Conservation (phyloP, 2,797 vertebrate species). For the Alectoris magna region DNA sequence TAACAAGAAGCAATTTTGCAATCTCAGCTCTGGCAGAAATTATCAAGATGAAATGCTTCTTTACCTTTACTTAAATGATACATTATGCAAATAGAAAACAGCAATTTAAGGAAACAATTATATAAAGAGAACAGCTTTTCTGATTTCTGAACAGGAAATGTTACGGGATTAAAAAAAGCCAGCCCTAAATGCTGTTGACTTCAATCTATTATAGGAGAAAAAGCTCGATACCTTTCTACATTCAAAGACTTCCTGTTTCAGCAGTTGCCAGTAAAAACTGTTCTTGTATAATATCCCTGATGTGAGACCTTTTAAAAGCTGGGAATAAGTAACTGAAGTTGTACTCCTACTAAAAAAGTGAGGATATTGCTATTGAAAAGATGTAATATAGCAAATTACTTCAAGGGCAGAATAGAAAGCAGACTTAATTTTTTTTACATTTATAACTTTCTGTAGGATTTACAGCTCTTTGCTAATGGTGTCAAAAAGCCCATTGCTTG, state of each 20-base stretch:
- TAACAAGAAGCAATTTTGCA: slow-evolving; percentile 67
- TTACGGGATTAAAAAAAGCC: slow-evolving; percentile 60
- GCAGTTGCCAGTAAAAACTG: neutral
- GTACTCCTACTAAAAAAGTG: neutral
- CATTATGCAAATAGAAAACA: slow-evolving; percentile 70
- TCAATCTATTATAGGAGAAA: slow-evolving; percentile 9
- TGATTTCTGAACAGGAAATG: slow-evolving; percentile 54
- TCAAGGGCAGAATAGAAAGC: neutral
- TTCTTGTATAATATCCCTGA: neutral
- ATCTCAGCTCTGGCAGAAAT: slow-evolving; percentile 69
- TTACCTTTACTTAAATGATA: slow-evolving; percentile 69
- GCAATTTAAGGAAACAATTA: slow-evolving; percentile 65
- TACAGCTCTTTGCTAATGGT: neutral
- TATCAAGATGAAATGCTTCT: slow-evolving; percentile 58
- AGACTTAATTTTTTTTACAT: neutral
- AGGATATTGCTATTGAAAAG: neutral
- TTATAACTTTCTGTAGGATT: neutral
- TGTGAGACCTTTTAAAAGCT: neutral
- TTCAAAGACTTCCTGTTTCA: neutral
- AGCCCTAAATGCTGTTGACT: slow-evolving; percentile 21
- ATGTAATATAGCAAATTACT: neutral
- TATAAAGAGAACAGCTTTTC: slow-evolving; percentile 57
- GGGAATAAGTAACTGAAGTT: neutral
- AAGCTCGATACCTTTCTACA: slow-evolving; percentile 17
- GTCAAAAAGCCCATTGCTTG: neutral